Base-by-base conservation (phyloP, 2,888 invertebrate species). In the Synergus umbraculus region DNA sequence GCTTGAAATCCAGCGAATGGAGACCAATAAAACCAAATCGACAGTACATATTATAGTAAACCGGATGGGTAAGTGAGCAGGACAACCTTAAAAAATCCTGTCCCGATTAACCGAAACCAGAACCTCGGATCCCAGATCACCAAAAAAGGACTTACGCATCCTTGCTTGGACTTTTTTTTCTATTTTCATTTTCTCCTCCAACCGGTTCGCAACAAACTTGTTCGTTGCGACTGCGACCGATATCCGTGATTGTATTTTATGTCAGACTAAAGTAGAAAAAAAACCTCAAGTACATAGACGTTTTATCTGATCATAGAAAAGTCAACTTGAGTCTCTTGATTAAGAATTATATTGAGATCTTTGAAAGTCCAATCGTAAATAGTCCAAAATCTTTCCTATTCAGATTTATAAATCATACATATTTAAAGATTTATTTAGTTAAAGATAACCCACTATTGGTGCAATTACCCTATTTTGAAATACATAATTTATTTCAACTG, bases 111-210 rank as follows among this genome's bases (percentile, higher is more conserved):
- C 87, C 84, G 85, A 85, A 86, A 88, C 88, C 85, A 85, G 88
- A 87, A 86, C 79, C 79, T 63, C 78, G 69, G 54, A 76, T 41
- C 73, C 46, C 66, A 81, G 83, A 88, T 87, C 85, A 81, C 89
- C 89, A 87, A 89, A 89, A 89, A 88, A 87, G 89, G 89, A 44
- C 84, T 87, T 87, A 86, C 86, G 87, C 86, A 86, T 87, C 84
- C 82, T 83, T 84, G 77, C 79, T 78, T 83, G 69, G 73, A 79
- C 79, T 69, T 64, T 69, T 66, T 78, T 82, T 37, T 37, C 37
- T 82, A 79, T 79, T 82, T 82, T 81, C 76, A 82, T 83, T 81
- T 82, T 81, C 81, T 81, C 83, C 41, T 78, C 46, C 13, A 22
- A 67, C 78, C 65, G 67, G 78, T 67, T 67, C 58, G 18, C 66